phyloP scores from a whole-genome alignment of 2,113 vertebrate species.

The Sylvia atricapilla region DNA sequence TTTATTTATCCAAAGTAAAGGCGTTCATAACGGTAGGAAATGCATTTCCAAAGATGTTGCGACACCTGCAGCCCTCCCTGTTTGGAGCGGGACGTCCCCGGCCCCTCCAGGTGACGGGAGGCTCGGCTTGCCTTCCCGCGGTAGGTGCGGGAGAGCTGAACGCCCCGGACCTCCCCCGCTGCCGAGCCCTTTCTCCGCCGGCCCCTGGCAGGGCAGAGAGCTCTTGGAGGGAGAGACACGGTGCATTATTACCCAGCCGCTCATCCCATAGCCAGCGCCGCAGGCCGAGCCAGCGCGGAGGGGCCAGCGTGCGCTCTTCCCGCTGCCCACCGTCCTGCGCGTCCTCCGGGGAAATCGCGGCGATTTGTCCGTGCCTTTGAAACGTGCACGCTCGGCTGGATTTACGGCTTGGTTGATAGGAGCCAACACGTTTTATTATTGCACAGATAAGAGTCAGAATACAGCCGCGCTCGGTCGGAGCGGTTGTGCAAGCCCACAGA shows the following conservation, averaged over 20 bases:
- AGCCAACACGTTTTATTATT: background rate
- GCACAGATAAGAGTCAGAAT: background rate
- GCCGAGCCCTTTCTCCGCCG: background rate
- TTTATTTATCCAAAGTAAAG: background rate
- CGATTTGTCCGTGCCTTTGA: background rate
- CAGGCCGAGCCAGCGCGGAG: background rate
- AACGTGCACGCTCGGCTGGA: background rate
- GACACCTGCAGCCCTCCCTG: background rate
- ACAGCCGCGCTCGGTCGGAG: background rate
- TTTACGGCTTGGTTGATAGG: background rate
- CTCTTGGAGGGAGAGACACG: background rate
- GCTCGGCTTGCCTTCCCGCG: background rate
- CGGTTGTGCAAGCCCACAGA: background rate
- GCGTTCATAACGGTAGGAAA: background rate
- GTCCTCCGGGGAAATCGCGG: background rate
- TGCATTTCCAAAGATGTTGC: background rate
- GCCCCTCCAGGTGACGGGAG: background rate
- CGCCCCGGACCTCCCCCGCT: too few relatives aligned
- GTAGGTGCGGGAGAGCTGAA: background rate
- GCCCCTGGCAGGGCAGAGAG: background rate
- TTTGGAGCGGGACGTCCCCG: background rate
- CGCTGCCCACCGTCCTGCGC: background rate
- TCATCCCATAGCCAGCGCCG: background rate
- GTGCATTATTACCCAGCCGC: accelerated
- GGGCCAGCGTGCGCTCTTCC: background rate